Base-by-base conservation (phyloP, 2,113 vertebrate genomes). In the Chionis minor region DNA sequence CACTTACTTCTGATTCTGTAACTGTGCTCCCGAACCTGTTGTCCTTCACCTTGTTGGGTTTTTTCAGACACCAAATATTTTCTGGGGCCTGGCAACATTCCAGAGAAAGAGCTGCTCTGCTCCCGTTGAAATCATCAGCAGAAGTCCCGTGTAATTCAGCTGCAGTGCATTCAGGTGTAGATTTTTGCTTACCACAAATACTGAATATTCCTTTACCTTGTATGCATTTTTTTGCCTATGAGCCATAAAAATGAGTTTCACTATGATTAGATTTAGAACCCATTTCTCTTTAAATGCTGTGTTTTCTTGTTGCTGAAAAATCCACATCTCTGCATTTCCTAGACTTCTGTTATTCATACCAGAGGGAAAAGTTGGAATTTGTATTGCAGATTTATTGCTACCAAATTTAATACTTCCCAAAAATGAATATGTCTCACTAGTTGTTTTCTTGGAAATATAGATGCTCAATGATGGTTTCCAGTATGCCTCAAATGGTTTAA, bases 41-140 rank as follows among this genome's bases (percentile, higher is more conserved):
- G 10, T 66, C 65, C 73, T 89, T 94, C 78, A 92, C 82, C 70
- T 85, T 82, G 27, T 9, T 85, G 77, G 30, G 0, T 38, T 87
- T 95, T 94, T 80, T 82, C 54, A 73, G 21, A 66, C 45, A 75
- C 45, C 54, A 91, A 8, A 56, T 87, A 95, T 94, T 94, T 95
- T 81, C 58, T 22, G 32, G 62, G 6, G 8, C 12, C 51, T 92
- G 81, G 66, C 67, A 91, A 42, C 54, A 86, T 85, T 87, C 54
- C 89, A 94, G 42, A 56, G 58, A n/a, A 89, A 65, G 14, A 70
- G 45, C 22, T 86, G 58, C 45, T 91, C 10, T 85, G 38, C 59
- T 93, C 22, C 56, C 87, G 62, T 59, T 83, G 67, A 93, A 88
- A 65, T 75, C 11, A 45, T 56, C 28, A 55, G 33, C 42, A 92